A percentile compares a stretch with the other conserved stretches of the same genome.
These are phyloP conservation scores for Glaucopsyche alexis DNA, from an alignment of 2,888 invertebrate species.

Conservation along the genomic window DNA sequence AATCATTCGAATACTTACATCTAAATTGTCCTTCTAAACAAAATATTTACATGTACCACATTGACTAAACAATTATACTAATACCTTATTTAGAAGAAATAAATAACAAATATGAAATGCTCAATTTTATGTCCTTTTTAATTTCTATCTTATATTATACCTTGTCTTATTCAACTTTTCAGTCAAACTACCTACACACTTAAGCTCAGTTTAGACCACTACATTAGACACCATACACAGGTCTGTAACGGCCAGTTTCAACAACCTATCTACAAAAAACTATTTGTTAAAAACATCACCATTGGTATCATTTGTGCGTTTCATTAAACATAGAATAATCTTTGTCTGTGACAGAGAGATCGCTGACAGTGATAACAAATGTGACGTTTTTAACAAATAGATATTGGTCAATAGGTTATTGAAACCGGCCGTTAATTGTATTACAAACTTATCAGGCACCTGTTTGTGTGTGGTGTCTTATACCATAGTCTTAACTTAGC, in stretches of 20 bases:
- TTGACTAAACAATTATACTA: conserved; percentile 76
- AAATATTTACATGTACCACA: conserved; percentile 76
- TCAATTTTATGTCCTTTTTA: conserved; percentile 65
- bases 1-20: conserved; percentile 74
- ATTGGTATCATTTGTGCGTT: too few species aligned
- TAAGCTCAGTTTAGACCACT: background rate
- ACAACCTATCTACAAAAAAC: too few species aligned
- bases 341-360: too few species aligned
- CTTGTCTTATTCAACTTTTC: conserved; percentile 59
- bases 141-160: conserved; percentile 66
- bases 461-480: background rate
- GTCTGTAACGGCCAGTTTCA: too few species aligned
- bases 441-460: too few species aligned
- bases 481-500: background rate
- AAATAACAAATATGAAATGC: conserved; percentile 79
- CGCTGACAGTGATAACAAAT: too few species aligned
- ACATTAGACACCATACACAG: background rate
- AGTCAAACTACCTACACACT: conserved; percentile 16
- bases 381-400: too few species aligned
- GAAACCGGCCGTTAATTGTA: too few species aligned
- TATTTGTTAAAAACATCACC: too few species aligned
- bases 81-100: conserved; percentile 73
- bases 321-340: too few species aligned
- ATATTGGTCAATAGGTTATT: too few species aligned
- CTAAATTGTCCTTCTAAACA: conserved; percentile 77